Conservation (phyloP, 2,888 invertebrate species). For the Priocnemis perturbator region DNA sequence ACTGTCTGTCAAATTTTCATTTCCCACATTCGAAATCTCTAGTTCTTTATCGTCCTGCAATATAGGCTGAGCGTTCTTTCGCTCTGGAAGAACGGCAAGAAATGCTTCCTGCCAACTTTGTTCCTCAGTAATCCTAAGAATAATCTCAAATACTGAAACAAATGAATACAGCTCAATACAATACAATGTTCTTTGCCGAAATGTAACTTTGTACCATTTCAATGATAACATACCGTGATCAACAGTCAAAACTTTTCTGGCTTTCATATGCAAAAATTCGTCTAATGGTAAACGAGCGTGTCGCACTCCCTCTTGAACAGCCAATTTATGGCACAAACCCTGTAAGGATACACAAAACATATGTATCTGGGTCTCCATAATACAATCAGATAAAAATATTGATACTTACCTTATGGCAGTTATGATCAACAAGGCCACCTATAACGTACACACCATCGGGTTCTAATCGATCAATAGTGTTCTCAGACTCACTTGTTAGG, state of each 20-base stretch:
- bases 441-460: conserved; percentile 92
- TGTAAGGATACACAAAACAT: conserved; percentile 65
- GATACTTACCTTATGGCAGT: conserved; percentile 87
- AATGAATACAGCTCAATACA: conserved; percentile 17
- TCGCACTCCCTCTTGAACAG: conserved; percentile 84
- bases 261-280: conserved; percentile 93
- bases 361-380: conserved; percentile 18
- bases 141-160: conserved; percentile 87
- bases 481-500: conserved; percentile 95
- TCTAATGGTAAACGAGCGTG: conserved; percentile 93
- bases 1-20: not conserved
- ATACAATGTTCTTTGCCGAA: conserved; percentile 19
- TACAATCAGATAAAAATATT: not conserved
- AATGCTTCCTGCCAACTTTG: conserved; percentile 88
- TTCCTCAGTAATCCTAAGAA: conserved; percentile 86
- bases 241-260: conserved; percentile 94
- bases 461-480: conserved; percentile 85
- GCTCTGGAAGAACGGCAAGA: conserved; percentile 84
- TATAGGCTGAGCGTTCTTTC: conserved; percentile 82
- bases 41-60: conserved; percentile 30
- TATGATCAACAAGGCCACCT: conserved; percentile 98
- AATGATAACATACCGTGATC: conserved; percentile 86
- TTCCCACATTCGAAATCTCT: not conserved
- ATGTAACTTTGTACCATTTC: not conserved
- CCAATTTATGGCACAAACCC: conserved; percentile 91